Base-by-base conservation (phyloP, 2,113 vertebrate species). In the Trogon surrucura region DNA sequence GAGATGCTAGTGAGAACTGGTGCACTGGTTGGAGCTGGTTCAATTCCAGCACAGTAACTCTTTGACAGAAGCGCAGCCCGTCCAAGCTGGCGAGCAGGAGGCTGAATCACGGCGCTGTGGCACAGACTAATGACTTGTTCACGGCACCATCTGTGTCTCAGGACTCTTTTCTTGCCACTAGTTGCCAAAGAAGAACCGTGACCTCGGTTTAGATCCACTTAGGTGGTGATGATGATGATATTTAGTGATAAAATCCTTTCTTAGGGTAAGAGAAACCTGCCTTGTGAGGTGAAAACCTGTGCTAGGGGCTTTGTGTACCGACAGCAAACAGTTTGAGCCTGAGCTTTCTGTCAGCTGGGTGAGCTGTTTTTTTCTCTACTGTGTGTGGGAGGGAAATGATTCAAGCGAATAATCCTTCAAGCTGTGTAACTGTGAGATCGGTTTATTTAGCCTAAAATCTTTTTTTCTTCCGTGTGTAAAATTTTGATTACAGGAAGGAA, bases 381-480 rank as follows among this genome's bases (percentile, higher is more conserved):
- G 2, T 71, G 48, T 91, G 79, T 85, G 69, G 85, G 80, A 95
- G 53, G 83, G 57, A 85, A 87, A 70, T 54, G 62, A 93, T 93
- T 95, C 64, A 70, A 89, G 54, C 70, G 93, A 90, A 51, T 95
- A 92, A 94, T 92, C 93, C 93, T 92, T 77, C 60, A 78, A 92
- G 89, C 73, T 29, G 29, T 92, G 84, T 57, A 92, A 50, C 86
- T 70, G 69, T 61, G 86, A 90, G 73, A 91, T 89, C 27, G 67
- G 61, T 60, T 91, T 85, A 91, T 96, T 91, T 91, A 85, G 97
- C 75, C 79, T 92, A 83, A 89, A 88, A 85, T 92, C 47, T 89
- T 69, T 61, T 91, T 61, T 65, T 72, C 85, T 95, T 96, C 91
- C 47, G 17, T 61, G 71, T 56, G 64, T 93, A 92, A 92, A 95